A percentile compares a stretch with the other conserved stretches of the same genome.
Conservation (phyloP, 2,797 vertebrate genomes). For the Mormyrus hasselquistii region DNA sequence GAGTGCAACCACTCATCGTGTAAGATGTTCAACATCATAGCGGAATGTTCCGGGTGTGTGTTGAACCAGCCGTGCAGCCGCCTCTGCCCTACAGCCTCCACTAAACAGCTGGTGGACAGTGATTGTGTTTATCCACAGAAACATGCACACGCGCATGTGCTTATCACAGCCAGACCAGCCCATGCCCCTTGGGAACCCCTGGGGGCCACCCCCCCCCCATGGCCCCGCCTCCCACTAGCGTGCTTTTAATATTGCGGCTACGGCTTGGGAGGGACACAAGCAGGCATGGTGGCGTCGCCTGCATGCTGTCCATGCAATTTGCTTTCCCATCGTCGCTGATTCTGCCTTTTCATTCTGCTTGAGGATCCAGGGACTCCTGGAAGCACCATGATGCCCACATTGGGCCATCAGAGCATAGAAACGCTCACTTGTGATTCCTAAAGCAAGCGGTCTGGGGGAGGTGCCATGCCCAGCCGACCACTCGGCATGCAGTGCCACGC, state of each 20-base stretch:
- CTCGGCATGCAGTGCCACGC: neutral
- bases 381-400: neutral
- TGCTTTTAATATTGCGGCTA: neutral
- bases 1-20: neutral
- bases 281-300: neutral
- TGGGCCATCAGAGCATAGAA: neutral
- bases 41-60: neutral
- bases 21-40: neutral
- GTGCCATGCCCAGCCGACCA: neutral
- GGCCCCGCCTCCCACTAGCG: neutral
- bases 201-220: conserved; percentile 42
- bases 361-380: neutral
- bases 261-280: neutral
- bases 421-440: neutral
- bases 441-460: neutral
- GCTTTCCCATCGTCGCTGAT: neutral
- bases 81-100: neutral
- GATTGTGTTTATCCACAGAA: conserved; percentile 61
- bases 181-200: conserved; percentile 33
- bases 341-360: neutral
- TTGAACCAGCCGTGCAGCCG: neutral
- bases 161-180: conserved; percentile 56
- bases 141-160: conserved; percentile 35
- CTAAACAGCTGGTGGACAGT: conserved; percentile 39
- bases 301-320: neutral